phyloP scores from a whole-genome alignment of 2,113 vertebrate genomes.

The Cygnus atratus region DNA sequence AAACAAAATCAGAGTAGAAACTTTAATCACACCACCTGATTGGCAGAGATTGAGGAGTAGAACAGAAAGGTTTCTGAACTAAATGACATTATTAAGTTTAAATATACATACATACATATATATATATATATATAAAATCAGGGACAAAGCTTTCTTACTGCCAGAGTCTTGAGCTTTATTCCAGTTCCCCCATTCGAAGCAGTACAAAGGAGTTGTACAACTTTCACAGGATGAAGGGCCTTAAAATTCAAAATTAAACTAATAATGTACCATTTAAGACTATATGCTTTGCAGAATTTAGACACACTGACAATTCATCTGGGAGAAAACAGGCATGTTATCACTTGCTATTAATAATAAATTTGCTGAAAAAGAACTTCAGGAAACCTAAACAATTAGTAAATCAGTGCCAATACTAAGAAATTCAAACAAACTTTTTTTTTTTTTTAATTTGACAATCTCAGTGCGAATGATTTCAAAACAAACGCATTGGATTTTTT shows the following conservation, averaged over 20 bases:
- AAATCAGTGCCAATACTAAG: not conserved
- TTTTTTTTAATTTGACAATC: not conserved
- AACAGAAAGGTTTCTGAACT: not conserved
- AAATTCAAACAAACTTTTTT: not conserved
- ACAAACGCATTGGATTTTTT: not conserved
- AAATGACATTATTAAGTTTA: not conserved
- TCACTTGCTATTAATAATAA: not conserved
- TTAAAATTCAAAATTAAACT: not conserved
- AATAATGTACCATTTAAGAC: not conserved
- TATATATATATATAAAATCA: not conserved
- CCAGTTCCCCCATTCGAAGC: not conserved
- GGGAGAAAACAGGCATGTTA: not conserved
- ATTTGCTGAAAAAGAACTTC: not conserved
- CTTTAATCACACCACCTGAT: slow-evolving; percentile 1
- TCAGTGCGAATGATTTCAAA: not conserved
- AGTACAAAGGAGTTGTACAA: not conserved
- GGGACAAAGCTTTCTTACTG: not conserved
- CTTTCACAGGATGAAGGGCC: not conserved
- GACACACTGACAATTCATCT: not conserved
- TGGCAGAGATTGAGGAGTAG: not conserved
- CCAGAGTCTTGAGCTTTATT: not conserved
- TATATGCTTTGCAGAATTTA: not conserved
- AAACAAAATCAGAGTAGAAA: slow-evolving; percentile 46
- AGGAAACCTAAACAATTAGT: not conserved
- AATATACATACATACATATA: not conserved